phyloP scores from a whole-genome alignment of 2,113 vertebrate genomes.

The Himantopus leucocephalus region DNA sequence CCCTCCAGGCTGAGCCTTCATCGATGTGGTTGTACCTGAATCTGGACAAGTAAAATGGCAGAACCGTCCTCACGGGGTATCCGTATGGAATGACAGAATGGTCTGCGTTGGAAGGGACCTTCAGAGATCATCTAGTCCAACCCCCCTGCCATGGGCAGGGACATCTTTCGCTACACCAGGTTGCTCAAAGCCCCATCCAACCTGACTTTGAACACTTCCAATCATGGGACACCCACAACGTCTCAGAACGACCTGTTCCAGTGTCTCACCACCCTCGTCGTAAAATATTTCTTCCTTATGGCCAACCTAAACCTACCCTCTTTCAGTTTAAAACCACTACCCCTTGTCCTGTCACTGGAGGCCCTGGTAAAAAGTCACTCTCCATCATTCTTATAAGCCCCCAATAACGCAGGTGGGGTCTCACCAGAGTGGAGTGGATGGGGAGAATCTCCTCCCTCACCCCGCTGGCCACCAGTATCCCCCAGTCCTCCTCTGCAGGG shows the following conservation, averaged over 20 bases:
- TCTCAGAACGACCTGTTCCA: accelerated
- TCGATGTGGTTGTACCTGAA: accelerated
- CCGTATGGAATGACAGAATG: accelerated
- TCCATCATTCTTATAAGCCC: neutral
- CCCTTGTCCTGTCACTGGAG: neutral
- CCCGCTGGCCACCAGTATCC: no score
- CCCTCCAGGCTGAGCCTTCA: neutral
- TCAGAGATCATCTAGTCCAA: neutral
- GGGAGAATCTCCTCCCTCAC: no score
- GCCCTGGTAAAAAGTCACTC: neutral
- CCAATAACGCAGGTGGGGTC: neutral
- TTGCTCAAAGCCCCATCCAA: neutral
- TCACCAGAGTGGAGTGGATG: neutral
- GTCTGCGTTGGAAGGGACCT: neutral
- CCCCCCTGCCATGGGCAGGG: accelerated
- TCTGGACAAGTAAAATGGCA: neutral
- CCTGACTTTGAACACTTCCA: neutral
- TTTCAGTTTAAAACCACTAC: neutral
- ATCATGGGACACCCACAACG: accelerated
- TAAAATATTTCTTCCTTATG: neutral
- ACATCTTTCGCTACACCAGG: neutral
- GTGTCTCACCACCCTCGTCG: neutral
- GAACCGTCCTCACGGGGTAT: accelerated
- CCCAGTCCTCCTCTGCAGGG: neutral
- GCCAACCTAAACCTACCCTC: neutral